Conservation (phyloP, 1,140 invertebrate species). For the Monochamus saltuarius region DNA sequence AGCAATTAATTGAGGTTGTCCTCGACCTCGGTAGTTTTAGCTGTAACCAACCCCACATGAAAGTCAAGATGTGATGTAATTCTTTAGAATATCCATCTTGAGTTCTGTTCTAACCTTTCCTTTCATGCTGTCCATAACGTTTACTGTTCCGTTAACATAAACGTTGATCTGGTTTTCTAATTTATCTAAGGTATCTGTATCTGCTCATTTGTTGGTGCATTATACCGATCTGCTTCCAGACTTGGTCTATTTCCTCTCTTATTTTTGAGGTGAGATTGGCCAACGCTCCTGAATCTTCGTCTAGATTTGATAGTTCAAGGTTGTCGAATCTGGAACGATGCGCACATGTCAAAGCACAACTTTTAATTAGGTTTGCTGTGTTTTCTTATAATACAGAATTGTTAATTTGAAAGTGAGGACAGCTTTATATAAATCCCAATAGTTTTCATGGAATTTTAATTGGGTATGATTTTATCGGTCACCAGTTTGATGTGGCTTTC, state of each 20-base stretch:
- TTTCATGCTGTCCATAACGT: conserved; percentile 77
- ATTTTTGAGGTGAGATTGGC: conserved; percentile 76
- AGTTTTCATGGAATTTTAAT: too few species aligned
- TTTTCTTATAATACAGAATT: too few species aligned
- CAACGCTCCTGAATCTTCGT: conserved; percentile 71
- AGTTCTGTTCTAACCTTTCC: conserved; percentile 61
- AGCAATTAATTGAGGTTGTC: conserved; percentile 83
- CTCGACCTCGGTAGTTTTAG: conserved; percentile 77
- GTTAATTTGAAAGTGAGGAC: too few species aligned
- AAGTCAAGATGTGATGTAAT: conserved; percentile 21
- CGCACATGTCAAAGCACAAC: too few species aligned
- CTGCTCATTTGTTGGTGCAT: conserved; percentile 84
- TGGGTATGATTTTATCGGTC: too few species aligned
- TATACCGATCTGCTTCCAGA: conserved; percentile 84
- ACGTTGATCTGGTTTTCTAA: conserved; percentile 77
- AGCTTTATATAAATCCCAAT: too few species aligned
- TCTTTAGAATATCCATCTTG: not conserved
- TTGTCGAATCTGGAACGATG: conserved; percentile 61
- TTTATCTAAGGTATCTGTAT: conserved; percentile 69
- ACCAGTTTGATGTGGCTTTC: too few species aligned
- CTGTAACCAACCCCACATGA: conserved; percentile 73
- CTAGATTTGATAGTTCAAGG: conserved; percentile 68
- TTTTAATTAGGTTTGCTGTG: too few species aligned
- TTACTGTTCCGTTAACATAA: conserved; percentile 78
- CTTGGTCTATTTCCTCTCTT: conserved; percentile 79